Evolutionary conservation across 2,888 invertebrate genomes (phyloP).

Genomic region (Laothoe populi): DNA sequence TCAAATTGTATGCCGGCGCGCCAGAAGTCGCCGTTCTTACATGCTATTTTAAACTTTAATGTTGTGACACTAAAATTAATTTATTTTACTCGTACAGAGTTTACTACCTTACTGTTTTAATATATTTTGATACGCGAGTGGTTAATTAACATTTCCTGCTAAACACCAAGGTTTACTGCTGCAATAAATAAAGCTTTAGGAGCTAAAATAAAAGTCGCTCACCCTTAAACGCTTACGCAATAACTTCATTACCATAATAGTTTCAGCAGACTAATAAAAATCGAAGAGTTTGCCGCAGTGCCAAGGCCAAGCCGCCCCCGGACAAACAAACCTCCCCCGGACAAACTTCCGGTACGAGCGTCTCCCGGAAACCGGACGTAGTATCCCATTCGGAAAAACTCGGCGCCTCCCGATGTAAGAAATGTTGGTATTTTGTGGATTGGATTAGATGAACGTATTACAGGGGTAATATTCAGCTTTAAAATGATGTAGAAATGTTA

Average conservation of each 20-base stretch:
- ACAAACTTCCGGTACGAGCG: constrained; percentile 66
- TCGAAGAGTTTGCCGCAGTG: constrained; percentile 24
- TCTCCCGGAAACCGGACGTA: constrained; percentile 69
- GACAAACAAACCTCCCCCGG: constrained; percentile 53
- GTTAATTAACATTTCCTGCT: background rate
- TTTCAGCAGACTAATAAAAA: constrained; percentile 41
- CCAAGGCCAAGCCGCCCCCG: constrained; percentile 43
- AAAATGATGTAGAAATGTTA: too few species aligned
- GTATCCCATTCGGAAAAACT: constrained; percentile 72
- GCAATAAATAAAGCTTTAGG: background rate
- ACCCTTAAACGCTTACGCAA: constrained; percentile 12
- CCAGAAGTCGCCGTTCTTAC: too few species aligned
- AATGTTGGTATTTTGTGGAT: background rate
- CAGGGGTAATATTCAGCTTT: too few species aligned
- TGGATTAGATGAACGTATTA: background rate
- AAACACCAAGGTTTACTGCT: background rate
- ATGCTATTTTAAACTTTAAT: too few species aligned
- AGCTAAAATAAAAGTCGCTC: background rate
- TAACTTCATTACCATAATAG: constrained; percentile 23
- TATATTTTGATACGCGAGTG: background rate
- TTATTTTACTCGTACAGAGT: background rate
- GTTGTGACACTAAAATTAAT: too few species aligned
- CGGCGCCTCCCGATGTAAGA: constrained; percentile 33
- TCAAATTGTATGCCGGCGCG: too few species aligned
- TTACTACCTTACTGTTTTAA: background rate